A percentile compares a stretch with the other conserved stretches of the same genome.
phyloP scores from a whole-genome alignment of 2,888 invertebrate genomes.

The Polyommatus iphigenia region DNA sequence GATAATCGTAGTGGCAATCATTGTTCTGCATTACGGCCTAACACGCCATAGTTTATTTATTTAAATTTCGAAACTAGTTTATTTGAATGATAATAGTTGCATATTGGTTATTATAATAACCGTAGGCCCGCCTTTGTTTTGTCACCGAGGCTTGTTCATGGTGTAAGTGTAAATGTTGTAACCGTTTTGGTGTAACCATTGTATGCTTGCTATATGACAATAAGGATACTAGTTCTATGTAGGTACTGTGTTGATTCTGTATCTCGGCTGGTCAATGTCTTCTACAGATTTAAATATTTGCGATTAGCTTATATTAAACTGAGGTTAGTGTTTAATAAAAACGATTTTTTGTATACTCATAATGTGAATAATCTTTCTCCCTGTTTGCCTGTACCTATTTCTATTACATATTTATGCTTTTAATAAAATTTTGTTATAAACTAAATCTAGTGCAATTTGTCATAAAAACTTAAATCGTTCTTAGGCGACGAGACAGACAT shows the following conservation, averaged over 20 bases:
- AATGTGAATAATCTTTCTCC: no score
- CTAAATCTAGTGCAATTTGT: no score
- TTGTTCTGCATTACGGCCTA: no score
- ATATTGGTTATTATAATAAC: constrained; percentile 24
- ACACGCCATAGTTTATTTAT: not conserved
- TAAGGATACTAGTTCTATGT: not conserved
- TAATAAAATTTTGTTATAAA: no score
- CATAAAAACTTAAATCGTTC: no score
- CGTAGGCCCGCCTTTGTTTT: constrained; percentile 28
- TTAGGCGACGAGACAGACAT: not conserved
- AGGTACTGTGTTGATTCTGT: not conserved
- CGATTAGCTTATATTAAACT: no score
- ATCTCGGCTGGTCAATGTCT: not conserved
- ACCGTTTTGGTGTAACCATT: not conserved
- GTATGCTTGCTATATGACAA: not conserved
- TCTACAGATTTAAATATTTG: no score
- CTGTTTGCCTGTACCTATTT: no score
- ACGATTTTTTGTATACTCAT: no score
- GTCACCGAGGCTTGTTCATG: constrained; percentile 25
- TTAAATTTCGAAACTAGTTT: constrained; percentile 8
- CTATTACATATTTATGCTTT: no score
- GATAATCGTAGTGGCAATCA: no score
- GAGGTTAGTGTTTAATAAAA: no score
- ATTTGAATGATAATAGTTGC: constrained; percentile 22
- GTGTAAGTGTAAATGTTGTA: constrained; percentile 24